Base-by-base conservation (phyloP, 2,113 vertebrate genomes). In the Microtus ochrogaster region DNA sequence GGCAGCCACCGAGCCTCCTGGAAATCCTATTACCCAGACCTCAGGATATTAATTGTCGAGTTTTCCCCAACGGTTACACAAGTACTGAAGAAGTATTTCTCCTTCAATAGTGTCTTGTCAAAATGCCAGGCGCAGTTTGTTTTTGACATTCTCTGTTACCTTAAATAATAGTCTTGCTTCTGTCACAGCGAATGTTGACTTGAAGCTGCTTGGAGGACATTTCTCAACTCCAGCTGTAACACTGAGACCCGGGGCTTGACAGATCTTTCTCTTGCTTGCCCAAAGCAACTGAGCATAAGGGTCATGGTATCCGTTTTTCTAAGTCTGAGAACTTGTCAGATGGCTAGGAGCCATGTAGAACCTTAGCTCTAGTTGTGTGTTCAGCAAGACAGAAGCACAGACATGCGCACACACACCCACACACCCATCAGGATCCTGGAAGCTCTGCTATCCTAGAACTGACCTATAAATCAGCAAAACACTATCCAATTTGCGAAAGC, bases 131-230 rank as follows among this genome's bases (percentile, higher is more conserved):
- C 91, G 41, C 98, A 7, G 66, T 98, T 98, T 98, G 98, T 98
- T 98, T 98, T 98, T 98, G 98, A 98, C 98, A 98, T 98, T 98
- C 98, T 97, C 97, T 98, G 98, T 95, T 97, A 96, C 98, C 97
- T 98, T 98, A 98, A 98, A 98, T 98, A 98, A 98, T 98, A 98
- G 97, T 98, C 98, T 98, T 98, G 98, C 98, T 98, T 98, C 98
- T 98, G 98, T 98, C 98, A 98, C 95, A 97, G 97, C 96, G 98
- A 98, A 98, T 98, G 98, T 98, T 98, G 96, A 98, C 98, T 98
- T 98, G 98, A 98, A 98, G 98, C 97, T 96, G 97, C 95, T 98
- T 98, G 97, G 89, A 97, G 94, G 98, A 98, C 98, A 98, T 98
- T 98, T 98, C 98, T 98, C 97, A 98, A 97, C 98, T 97, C 95